Percentiles rank a stretch among this genome's conserved stretches.
These are phyloP conservation scores for Thymelicus sylvestris DNA, from an alignment of 2,888 invertebrate genomes.

Conservation along the genomic window DNA sequence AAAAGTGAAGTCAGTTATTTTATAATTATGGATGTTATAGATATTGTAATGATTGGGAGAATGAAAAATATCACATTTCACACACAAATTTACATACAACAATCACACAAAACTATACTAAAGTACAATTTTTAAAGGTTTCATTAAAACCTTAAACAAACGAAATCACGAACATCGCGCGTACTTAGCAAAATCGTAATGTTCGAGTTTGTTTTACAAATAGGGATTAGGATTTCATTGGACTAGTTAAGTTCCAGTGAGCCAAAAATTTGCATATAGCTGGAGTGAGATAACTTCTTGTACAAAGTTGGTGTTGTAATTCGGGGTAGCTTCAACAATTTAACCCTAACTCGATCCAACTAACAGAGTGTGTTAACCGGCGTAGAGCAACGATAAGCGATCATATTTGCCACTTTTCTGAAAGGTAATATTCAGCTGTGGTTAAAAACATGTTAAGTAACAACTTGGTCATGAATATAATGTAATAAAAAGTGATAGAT, in stretches of 20 bases:
- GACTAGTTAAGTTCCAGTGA: not conserved
- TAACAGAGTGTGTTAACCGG: constrained; percentile 20
- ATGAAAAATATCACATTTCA: no score
- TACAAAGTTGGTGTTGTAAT: constrained; percentile 33
- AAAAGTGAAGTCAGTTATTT: no score
- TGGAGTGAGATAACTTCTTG: constrained; percentile 19
- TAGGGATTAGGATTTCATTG: not conserved
- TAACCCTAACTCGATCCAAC: constrained; percentile 53
- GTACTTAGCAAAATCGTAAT: not conserved
- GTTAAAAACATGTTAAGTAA: no score
- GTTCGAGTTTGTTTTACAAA: not conserved
- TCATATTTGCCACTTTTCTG: no score
- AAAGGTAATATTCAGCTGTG: no score
- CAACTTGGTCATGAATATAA: no score
- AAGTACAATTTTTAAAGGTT: not conserved
- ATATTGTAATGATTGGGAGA: no score
- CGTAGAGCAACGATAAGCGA: not conserved
- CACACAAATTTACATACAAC: no score
- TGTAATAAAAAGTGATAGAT: no score
- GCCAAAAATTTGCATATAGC: constrained; percentile 13
- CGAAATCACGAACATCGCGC: not conserved
- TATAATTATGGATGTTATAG: no score
- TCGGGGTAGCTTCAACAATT: constrained; percentile 41
- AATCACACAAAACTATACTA: no score
- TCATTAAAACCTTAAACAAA: not conserved